Percentiles rank a stretch among this genome's conserved stretches.
phyloP scores from a whole-genome alignment of 2,113 vertebrate genomes.

The Variabilichromis moorii region DNA sequence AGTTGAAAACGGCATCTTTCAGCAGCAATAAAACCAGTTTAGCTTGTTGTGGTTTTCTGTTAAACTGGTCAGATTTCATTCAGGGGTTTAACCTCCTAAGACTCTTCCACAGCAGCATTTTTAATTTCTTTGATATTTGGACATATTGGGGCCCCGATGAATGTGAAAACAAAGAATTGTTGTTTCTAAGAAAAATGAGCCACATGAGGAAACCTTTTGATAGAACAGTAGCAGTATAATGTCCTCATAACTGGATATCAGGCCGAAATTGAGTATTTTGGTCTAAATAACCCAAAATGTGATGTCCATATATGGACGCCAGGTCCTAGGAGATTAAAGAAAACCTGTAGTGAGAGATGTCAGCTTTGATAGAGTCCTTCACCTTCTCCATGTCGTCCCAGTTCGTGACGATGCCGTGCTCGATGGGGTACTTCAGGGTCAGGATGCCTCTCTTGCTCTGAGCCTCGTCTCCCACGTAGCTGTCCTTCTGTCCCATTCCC shows the following conservation, averaged over 20 bases:
- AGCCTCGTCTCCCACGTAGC: slow-evolving; percentile 93
- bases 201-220: background rate
- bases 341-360: background rate
- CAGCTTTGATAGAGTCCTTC: rapidly evolving
- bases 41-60: background rate
- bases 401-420: slow-evolving; percentile 95
- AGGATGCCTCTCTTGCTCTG: slow-evolving; percentile 69
- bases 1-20: rapidly evolving
- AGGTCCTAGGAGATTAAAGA: rapidly evolving
- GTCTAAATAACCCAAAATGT: background rate
- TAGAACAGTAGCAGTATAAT: background rate
- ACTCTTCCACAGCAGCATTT: rapidly evolving
- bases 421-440: slow-evolving; percentile 84
- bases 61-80: background rate
- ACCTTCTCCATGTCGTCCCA: slow-evolving; percentile 98
- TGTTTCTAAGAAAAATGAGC: background rate
- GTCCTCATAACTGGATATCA: background rate
- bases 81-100: background rate
- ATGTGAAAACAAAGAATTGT: rapidly evolving
- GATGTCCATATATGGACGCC: rapidly evolving
- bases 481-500: slow-evolving; percentile 96
- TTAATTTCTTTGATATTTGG: background rate
- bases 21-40: background rate
- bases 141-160: background rate
- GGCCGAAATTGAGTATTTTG: rapidly evolving